These are phyloP conservation scores for Dynastes tityus DNA, from an alignment of 2,888 invertebrate species.

Conservation along the genomic window DNA sequence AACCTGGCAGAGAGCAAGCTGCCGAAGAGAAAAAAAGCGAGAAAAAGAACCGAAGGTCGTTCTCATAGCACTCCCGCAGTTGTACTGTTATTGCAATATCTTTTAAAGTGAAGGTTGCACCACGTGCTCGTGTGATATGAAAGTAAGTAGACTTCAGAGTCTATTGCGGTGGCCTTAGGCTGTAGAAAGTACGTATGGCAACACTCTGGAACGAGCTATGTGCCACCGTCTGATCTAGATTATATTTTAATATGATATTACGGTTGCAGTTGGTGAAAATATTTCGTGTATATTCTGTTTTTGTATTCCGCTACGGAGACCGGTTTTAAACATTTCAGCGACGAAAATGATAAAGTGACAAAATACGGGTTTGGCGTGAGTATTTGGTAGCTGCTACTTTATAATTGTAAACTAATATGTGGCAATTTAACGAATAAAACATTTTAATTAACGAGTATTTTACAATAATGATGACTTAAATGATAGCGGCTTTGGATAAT, in stretches of 20 bases:
- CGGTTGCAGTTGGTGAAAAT: conserved; percentile 41
- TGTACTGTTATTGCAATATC: conserved; percentile 53
- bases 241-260: conserved; percentile 53
- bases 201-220: conserved; percentile 46
- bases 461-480: too few species aligned
- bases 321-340: background rate
- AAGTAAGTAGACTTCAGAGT: conserved; percentile 54
- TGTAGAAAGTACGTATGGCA: conserved; percentile 54
- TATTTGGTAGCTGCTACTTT: background rate
- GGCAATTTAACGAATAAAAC: too few species aligned
- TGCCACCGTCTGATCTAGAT: conserved; percentile 55
- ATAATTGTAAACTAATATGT: too few species aligned
- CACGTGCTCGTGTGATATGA: conserved; percentile 51
- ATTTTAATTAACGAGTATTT: too few species aligned
- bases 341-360: background rate
- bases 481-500: too few species aligned
- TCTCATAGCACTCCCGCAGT: conserved; percentile 55
- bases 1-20: conserved; percentile 28
- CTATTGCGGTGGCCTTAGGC: conserved; percentile 53
- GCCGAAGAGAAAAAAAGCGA: conserved; percentile 32
- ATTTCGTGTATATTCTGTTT: conserved; percentile 9
- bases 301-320: background rate
- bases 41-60: conserved; percentile 55
- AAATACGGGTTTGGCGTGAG: background rate
- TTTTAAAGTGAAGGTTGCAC: conserved; percentile 55